Percentiles rank a stretch among this genome's conserved stretches.
Conservation (phyloP, 2,797 vertebrate species). For the Phyllotis vaccarum region DNA sequence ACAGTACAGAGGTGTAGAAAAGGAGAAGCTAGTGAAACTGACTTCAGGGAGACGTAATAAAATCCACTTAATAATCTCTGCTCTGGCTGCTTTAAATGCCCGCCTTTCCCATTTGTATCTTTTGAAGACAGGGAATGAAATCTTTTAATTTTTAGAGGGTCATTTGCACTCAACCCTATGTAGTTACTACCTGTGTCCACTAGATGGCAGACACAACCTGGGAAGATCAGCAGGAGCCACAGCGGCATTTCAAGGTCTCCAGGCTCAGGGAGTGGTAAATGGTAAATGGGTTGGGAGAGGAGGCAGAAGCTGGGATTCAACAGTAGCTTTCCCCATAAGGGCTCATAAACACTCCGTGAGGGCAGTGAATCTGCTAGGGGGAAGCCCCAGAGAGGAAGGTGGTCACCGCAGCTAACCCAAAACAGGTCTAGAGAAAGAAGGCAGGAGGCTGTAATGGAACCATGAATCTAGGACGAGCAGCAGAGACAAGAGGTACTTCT, state of each 20-base stretch:
- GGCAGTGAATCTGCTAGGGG: background rate
- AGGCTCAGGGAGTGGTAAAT: background rate
- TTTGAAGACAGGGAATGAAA: background rate
- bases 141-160: background rate
- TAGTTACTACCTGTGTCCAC: conserved; percentile 9
- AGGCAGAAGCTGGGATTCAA: background rate
- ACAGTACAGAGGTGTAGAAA: background rate
- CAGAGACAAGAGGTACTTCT: background rate
- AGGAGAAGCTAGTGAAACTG: background rate
- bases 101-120: background rate
- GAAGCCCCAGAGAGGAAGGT: background rate
- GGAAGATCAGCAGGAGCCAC: background rate
- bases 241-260: background rate
- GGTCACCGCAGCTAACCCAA: background rate
- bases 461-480: background rate
- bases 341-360: background rate
- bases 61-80: background rate
- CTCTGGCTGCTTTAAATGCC: background rate
- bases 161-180: background rate
- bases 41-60: background rate
- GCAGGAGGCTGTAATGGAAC: background rate
- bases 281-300: no score
- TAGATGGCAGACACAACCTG: conserved; percentile 67
- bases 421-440: background rate
- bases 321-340: background rate